phyloP scores from a whole-genome alignment of 2,797 vertebrate genomes.

The Heliangelus exortis region DNA sequence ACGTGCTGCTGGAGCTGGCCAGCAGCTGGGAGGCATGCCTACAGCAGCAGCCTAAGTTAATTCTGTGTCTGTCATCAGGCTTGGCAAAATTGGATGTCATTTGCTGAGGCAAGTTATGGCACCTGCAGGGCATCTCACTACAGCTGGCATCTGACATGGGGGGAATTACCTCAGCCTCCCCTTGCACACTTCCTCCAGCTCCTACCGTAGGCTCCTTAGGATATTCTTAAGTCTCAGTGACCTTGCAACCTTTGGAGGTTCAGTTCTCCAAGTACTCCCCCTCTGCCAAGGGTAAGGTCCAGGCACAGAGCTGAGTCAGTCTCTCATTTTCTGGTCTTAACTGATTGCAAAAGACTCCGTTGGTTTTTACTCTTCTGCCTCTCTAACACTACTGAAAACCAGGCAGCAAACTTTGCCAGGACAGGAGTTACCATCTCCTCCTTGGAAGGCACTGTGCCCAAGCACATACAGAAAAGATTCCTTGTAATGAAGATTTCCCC shows the following conservation, averaged over 20 bases:
- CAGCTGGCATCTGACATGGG: background rate
- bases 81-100: background rate
- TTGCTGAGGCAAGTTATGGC: background rate
- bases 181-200: background rate
- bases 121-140: background rate
- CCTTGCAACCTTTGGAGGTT: background rate
- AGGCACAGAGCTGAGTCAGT: background rate
- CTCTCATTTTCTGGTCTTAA: background rate
- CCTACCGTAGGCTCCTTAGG: fast-evolving
- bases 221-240: background rate
- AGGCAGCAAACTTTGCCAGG: background rate
- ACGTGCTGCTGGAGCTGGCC: background rate
- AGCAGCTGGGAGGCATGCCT: constrained; percentile 20
- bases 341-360: fast-evolving
- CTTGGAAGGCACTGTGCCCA: background rate
- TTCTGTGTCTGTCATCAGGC: background rate
- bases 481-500: background rate
- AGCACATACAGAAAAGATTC: background rate
- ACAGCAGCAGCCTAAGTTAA: background rate
- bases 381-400: background rate
- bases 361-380: background rate
- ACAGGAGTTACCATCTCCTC: background rate
- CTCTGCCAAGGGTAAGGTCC: background rate
- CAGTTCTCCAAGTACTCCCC: background rate
- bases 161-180: background rate